Percentiles rank a stretch among this genome's conserved stretches.
Evolutionary conservation across 2,888 invertebrate genomes (phyloP).

Genomic region (Listrodromus nycthemerus): DNA sequence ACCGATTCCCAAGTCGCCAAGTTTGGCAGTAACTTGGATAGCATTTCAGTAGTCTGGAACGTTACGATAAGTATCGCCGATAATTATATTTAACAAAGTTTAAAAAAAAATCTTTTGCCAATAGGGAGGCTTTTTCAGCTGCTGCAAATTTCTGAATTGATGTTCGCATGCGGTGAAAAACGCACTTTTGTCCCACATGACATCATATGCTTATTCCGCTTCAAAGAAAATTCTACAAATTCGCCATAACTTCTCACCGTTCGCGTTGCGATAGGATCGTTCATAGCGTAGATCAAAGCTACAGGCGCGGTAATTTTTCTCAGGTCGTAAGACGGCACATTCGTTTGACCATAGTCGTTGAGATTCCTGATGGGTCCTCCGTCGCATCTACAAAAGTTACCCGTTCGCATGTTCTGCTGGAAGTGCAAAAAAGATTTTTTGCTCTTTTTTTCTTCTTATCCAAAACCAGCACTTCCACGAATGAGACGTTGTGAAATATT

Average conservation of each 20-base stretch:
- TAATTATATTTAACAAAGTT: constrained; percentile 1
- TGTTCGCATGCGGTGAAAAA: no score
- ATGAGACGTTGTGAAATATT: background rate
- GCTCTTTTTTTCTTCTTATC: background rate
- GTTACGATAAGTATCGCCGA: no score
- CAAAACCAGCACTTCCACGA: background rate
- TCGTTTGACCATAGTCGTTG: constrained; percentile 56
- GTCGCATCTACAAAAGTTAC: constrained; percentile 88
- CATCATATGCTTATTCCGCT: background rate
- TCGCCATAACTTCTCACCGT: constrained; percentile 11
- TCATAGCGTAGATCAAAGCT: constrained; percentile 54
- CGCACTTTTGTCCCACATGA: no score
- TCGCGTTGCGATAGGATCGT: constrained; percentile 54
- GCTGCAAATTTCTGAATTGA: no score
- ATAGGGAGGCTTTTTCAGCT: no score
- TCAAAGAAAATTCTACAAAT: background rate
- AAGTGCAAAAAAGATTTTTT: constrained; percentile 89
- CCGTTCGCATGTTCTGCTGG: constrained; percentile 85
- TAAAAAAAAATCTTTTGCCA: background rate
- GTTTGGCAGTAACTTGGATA: constrained; percentile 86
- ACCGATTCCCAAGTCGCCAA: constrained; percentile 87
- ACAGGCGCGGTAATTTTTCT: constrained; percentile 75
- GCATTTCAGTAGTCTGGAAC: constrained; percentile 85
- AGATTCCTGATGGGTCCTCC: constrained; percentile 76
- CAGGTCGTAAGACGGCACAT: constrained; percentile 65